These are phyloP conservation scores for Germaria angustata DNA, from an alignment of 2,888 invertebrate genomes.

Conservation along the genomic window DNA sequence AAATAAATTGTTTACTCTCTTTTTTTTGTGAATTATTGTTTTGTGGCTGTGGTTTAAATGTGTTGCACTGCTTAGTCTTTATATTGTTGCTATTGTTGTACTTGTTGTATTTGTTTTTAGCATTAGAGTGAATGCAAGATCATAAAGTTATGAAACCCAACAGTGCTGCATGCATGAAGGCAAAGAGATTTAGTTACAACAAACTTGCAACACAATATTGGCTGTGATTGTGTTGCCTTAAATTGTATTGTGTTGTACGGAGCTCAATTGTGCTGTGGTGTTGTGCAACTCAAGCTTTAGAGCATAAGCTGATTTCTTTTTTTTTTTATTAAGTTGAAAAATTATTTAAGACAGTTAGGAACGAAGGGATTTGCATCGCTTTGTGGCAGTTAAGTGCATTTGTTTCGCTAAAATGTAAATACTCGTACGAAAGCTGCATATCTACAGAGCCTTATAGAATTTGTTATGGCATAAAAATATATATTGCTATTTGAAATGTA, in stretches of 20 bases:
- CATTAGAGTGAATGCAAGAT: background rate
- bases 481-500: too few species aligned
- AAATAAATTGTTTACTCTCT: conserved; percentile 9
- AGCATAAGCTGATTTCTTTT: conserved; percentile 50
- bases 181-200: conserved; percentile 7
- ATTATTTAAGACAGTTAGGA: conserved; percentile 42
- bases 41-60: conserved; percentile 21
- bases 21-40: conserved; percentile 43
- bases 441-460: conserved; percentile 10
- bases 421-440: background rate
- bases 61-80: conserved; percentile 32
- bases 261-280: background rate
- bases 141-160: conserved; percentile 31
- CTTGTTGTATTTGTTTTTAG: background rate
- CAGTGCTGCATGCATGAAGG: background rate
- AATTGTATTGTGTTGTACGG: background rate
- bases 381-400: conserved; percentile 36
- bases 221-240: conserved; percentile 1
- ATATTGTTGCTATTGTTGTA: background rate
- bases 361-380: conserved; percentile 30
- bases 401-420: conserved; percentile 5
- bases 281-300: background rate
- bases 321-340: conserved; percentile 45
- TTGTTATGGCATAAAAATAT: background rate
- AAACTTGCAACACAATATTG: conserved; percentile 22